Evolutionary conservation across 2,113 vertebrate species (phyloP), one percentile per base, ranked within the genome.

Genomic region (Guaruba guarouba): DNA sequence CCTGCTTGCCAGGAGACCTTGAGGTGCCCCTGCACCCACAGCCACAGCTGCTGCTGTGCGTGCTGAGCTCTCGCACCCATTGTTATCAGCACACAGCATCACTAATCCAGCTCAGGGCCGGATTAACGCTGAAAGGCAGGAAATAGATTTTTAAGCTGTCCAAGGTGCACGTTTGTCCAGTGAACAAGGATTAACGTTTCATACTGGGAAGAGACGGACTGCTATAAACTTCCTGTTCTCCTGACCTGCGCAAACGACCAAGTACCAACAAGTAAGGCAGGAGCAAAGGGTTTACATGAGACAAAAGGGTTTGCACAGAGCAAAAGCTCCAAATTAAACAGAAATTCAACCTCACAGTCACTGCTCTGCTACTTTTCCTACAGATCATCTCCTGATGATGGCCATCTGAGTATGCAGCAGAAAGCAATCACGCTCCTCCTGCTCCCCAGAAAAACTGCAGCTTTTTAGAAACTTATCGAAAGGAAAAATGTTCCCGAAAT

Each of bases 61-160:
- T 6, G 10, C 11, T 8, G 17, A 11, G 81, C 75, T 18, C 33
- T 2, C 23, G 4, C 54, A 0, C 7, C 83, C 67, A 37, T 33
- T 67, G 91, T 68, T 17, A 39, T 3, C 66, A 6, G 86, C 74
- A 13, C 82, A 16, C 4, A 5, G 74, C 83, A 2, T 4, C 0
- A 7, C 83, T 97, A 10, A 97, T 2, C 94, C 17, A 19, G 93
- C 90, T 97, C 95, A 93, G 95, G 3, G 1, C 59, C 0, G 59
- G 93, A 82, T 96, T 85, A 96, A 35, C 31, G 4, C 18, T 0
- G 9, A 24, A 51, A 74, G 1, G 46, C 82, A 91, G 69, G 95
- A 96, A 97, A 97, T 95, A 97, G 96, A 87, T 17, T 4, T 52
- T 12, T 85, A 95, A 96, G 57, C 93, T 61, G 76, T 49, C 76